These are phyloP conservation scores for Drosophila willistoni DNA, from an alignment of 1,140 invertebrate genomes.

Conservation along the genomic window DNA sequence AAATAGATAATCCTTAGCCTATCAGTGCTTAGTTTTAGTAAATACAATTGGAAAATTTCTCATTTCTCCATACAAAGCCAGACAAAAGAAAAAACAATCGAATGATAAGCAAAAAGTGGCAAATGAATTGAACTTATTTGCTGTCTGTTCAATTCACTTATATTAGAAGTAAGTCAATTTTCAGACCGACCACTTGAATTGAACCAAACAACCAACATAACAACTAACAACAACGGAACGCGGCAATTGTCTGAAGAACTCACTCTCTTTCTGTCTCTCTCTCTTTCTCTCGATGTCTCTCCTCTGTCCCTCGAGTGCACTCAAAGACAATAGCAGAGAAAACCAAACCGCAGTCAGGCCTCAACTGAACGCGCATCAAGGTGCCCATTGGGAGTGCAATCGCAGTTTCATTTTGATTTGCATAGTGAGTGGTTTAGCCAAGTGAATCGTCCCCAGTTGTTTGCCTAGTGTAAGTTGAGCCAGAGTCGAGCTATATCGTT, in stretches of 20 bases:
- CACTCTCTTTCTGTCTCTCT: not conserved
- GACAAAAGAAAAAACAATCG: constrained; percentile 23
- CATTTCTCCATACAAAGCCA: constrained; percentile 22
- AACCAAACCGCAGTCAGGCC: constrained; percentile 14
- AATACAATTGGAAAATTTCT: constrained; percentile 16
- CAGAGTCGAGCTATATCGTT: not conserved
- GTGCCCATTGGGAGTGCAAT: constrained; percentile 25
- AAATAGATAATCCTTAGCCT: constrained; percentile 24
- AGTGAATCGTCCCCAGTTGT: not conserved
- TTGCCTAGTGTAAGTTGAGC: constrained; percentile 47
- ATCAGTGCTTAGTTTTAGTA: constrained; percentile 27
- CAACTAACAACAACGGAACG: not conserved
- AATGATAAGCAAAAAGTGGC: constrained; percentile 42
- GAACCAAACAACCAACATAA: not conserved
- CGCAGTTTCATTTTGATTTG: constrained; percentile 61
- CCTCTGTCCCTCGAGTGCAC: not conserved
- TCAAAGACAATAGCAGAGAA: not conserved
- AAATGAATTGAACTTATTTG: constrained; percentile 49
- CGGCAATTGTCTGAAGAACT: not conserved
- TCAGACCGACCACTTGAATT: constrained; percentile 31
- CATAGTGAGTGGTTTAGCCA: constrained; percentile 39
- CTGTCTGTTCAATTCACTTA: constrained; percentile 31
- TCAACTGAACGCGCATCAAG: constrained; percentile 30
- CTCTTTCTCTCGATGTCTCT: not conserved
- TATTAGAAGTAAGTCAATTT: constrained; percentile 39